Evolutionary conservation across 2,797 vertebrate genomes (phyloP).

Genomic region (Epinephelus awoara): DNA sequence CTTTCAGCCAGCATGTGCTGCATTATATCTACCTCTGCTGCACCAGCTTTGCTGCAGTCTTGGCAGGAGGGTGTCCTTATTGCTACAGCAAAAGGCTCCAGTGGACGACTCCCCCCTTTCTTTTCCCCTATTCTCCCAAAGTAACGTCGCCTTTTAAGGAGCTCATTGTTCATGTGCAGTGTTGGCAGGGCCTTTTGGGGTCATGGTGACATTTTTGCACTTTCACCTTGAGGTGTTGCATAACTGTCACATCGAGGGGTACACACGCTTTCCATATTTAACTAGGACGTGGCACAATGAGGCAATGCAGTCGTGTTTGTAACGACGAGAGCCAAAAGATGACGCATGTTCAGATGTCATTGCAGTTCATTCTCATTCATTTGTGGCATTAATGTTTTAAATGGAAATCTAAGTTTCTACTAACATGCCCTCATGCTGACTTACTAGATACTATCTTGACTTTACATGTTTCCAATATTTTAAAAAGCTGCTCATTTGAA

Average conservation of each 20-base stretch:
- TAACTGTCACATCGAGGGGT: slow-evolving; percentile 50
- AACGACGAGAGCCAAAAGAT: background rate
- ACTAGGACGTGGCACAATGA: slow-evolving; percentile 38
- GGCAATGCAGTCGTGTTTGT: slow-evolving; percentile 5
- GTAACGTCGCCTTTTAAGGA: slow-evolving; percentile 59
- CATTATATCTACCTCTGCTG: slow-evolving; percentile 51
- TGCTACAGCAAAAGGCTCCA: slow-evolving; percentile 48
- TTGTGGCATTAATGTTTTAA: background rate
- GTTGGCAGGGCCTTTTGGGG: slow-evolving; percentile 32
- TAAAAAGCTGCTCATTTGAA: background rate
- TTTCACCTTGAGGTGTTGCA: slow-evolving; percentile 54
- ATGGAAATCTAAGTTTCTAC: background rate
- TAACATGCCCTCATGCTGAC: background rate
- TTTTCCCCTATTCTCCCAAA: slow-evolving; percentile 7
- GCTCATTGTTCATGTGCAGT: slow-evolving; percentile 38
- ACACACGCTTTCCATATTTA: slow-evolving; percentile 43
- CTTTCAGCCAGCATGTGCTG: slow-evolving; percentile 51
- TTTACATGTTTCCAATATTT: background rate
- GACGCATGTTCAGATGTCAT: background rate
- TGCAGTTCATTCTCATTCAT: background rate
- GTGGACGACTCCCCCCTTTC: background rate
- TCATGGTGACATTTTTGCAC: slow-evolving; percentile 56
- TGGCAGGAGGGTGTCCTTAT: slow-evolving; percentile 69
- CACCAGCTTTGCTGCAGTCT: slow-evolving; percentile 78
- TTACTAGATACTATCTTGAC: background rate